Evolutionary conservation across 2,888 invertebrate genomes (phyloP), one percentile per base, ranked within the genome.

Genomic region (Chymomyza fuscimana): DNA sequence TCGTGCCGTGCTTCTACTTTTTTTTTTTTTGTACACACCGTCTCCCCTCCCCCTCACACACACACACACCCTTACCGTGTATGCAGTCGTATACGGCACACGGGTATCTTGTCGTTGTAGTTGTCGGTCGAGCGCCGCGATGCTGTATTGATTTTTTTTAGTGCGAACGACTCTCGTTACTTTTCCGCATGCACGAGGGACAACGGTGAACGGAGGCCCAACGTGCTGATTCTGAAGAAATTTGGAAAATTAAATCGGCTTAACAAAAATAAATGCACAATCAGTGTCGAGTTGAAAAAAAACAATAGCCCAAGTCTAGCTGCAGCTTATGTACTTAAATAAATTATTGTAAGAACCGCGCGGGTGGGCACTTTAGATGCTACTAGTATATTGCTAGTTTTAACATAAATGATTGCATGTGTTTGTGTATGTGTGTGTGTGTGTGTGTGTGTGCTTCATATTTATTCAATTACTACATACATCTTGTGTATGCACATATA

Each of bases 111-210:
- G 54, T 22, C 22, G 54, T 54, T 22, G 54, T 15, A 36, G 63
- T 60, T 22, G 36, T 51, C 52, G 36, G 29, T 51, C 36, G 61
- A 7, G 19, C 61, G 32, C 32, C 32, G 82, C 82, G 88, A 83
- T 83, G 82, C 88, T 83, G 88, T 83, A 83, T 83, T 87, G 82
- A 83, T 83, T 82, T 82, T 82, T 81, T 75, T 77, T 74, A 54
- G 76, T 72, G 83, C 75, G 78, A 16, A 10, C 16, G 16, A 54
- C 58, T 70, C 69, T 70, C 69, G 68, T 60, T 79, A 70, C 54
- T 22, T 46, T 46, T 46, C 40, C 40, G 40, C 40, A 12, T 46
- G 40, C 40, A 46, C 40, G 40, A 46, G 40, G 40, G 40, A 46
- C 40, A 46, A 46, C 40, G 56, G 54, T 65, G 60, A 12, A 51